phyloP scores from a whole-genome alignment of 2,797 vertebrate genomes.

The Pangasius larnaudii region DNA sequence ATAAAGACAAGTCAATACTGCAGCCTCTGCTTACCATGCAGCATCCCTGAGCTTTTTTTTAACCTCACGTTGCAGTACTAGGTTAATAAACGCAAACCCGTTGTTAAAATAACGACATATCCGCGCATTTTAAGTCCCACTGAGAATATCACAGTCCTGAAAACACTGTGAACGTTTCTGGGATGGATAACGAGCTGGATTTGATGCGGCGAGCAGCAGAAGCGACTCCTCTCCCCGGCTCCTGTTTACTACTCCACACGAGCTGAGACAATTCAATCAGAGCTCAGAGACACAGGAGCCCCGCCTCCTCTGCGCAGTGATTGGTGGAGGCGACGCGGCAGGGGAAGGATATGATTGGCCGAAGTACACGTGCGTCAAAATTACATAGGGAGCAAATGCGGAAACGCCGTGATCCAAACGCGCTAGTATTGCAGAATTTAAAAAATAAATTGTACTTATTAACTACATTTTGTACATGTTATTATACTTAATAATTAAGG shows the following conservation, averaged over 20 bases:
- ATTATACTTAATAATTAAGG: background rate
- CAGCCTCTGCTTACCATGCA: background rate
- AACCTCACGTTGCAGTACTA: background rate
- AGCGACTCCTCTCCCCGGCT: background rate
- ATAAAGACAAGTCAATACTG: background rate
- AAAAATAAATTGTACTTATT: too few species aligned
- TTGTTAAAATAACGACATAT: background rate
- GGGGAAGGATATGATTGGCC: constrained; percentile 29
- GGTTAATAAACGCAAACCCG: background rate
- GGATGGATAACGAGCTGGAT: background rate
- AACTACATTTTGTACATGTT: background rate
- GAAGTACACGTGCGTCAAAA: background rate
- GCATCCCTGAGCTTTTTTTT: background rate
- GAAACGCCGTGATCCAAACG: background rate
- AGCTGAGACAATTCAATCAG: constrained; percentile 31
- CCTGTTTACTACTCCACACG: constrained; percentile 12
- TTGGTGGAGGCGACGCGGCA: background rate
- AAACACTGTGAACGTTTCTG: background rate
- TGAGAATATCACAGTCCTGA: background rate
- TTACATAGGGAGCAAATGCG: background rate
- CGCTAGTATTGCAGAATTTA: too few species aligned
- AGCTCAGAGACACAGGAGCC: background rate
- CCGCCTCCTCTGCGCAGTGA: constrained; percentile 40
- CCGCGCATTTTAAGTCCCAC: background rate
- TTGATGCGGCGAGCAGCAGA: background rate